Conservation (phyloP, 1,140 invertebrate species). For the Cherax destructor region DNA sequence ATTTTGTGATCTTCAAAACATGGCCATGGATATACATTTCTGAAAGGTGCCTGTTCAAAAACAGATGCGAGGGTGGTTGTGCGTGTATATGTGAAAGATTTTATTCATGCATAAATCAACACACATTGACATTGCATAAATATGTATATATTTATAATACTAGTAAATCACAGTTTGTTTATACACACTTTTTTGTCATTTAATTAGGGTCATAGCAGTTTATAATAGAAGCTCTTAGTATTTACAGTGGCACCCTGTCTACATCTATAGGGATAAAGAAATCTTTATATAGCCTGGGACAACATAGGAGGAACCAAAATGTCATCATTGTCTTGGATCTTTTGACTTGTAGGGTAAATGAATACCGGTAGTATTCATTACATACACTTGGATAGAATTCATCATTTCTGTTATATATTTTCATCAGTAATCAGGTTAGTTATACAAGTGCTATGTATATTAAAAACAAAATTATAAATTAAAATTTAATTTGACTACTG, state of each 20-base stretch:
- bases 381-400: background rate
- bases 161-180: slow-evolving; percentile 40
- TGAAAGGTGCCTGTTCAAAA: slow-evolving; percentile 31
- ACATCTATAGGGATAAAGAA: slow-evolving; percentile 12
- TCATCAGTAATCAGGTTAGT: background rate
- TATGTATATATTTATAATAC: slow-evolving; percentile 45
- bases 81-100: background rate
- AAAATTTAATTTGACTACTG: background rate
- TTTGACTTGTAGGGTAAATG: background rate
- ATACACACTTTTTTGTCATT: slow-evolving; percentile 31
- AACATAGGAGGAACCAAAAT: background rate
- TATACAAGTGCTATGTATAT: background rate
- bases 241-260: slow-evolving; percentile 18
- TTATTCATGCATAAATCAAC: background rate
- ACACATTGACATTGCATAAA: slow-evolving; percentile 23
- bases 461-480: background rate
- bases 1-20: background rate
- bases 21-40: slow-evolving; percentile 13
- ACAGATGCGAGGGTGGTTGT: background rate
- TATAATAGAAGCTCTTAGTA: slow-evolving; percentile 17
- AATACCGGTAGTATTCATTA: background rate
- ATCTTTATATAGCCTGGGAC: background rate
- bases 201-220: slow-evolving; percentile 31
- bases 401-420: background rate
- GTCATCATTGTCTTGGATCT: background rate